Evolutionary conservation across 2,888 invertebrate species (phyloP), one percentile per base, ranked within the genome.

Genomic region (Boloria selene): DNA sequence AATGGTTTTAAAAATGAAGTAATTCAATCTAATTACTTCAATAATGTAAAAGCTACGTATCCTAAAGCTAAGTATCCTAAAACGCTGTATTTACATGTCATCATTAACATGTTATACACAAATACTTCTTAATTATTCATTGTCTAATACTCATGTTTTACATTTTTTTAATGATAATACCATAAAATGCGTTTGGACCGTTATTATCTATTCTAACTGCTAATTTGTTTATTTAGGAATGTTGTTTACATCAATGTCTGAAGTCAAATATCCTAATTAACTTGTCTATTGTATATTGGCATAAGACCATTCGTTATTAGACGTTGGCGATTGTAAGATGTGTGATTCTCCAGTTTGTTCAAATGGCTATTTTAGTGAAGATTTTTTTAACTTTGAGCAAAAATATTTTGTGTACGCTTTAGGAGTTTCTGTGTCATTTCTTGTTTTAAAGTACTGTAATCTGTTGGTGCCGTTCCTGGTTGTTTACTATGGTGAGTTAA

Each of bases 401-500:
- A 77, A 75, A 65, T 78, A 70, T 69, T 70, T 77, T 18, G 68
- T 76, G 26, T 75, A 75, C 42, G 38, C 77, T 31, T 59, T 78
- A 4, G 72, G 72, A 18, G 38, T 80, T 14, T 72, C 79, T 10
- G 47, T 80, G 13, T 64, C 78, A 4, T 71, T 84, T n/a, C 54
- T 79, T 44, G 64, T 81, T 22, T 75, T 84, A 75, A 80, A 82
- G 42, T 84, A 83, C 61, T 69, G 81, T 14, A 75, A 76, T 69
- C 71, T 84, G 71, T 79, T 82, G 69, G 67, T 86, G 60, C 84
- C 84, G 72, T 58, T 88, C 14, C 58, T 84, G 61, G 77, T 84
- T 72, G 84, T 84, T 74, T 83, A 77, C 66, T 80, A 77, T 71
- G 83, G 88, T 89, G 72, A 80, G 85, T 74, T 13, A 14, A 4